Conservation (phyloP, 2,888 invertebrate species). For the Ischnura elegans region DNA sequence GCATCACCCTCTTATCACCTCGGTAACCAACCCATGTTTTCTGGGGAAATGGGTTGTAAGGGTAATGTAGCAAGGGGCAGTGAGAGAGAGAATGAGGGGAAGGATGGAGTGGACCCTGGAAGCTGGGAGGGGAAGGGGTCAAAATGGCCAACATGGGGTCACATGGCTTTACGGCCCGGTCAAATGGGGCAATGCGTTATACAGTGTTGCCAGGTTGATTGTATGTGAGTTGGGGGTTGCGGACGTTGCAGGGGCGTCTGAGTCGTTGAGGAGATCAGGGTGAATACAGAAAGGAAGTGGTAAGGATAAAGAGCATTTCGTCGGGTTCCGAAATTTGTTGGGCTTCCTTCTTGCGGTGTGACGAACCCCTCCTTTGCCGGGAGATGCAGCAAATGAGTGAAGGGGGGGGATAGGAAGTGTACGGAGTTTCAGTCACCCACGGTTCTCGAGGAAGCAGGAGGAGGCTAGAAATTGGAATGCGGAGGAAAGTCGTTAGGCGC, state of each 20-base stretch:
- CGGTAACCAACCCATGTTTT: constrained; percentile 25
- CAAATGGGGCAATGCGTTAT: background rate
- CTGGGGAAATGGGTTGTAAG: background rate
- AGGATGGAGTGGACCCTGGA: background rate
- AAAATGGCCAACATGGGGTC: background rate
- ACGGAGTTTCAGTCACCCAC: background rate
- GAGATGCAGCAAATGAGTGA: background rate
- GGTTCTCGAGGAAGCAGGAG: background rate
- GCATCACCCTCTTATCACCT: background rate
- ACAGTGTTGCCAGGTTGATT: too few relatives aligned
- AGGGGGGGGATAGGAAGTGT: background rate
- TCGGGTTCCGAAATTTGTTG: background rate
- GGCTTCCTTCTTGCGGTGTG: background rate
- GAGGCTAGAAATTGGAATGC: too few relatives aligned
- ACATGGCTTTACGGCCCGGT: background rate
- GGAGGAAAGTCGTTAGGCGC: too few relatives aligned
- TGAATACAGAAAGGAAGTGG: background rate
- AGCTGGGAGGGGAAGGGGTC: background rate
- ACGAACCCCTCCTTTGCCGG: background rate
- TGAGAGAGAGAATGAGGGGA: background rate
- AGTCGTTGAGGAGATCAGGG: constrained; percentile 6
- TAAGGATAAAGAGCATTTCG: background rate
- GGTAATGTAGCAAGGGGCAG: background rate
- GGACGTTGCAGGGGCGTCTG: background rate
- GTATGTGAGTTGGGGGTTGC: too few relatives aligned